Conservation (phyloP, 2,113 vertebrate species). For the Melanocharis versteri region DNA sequence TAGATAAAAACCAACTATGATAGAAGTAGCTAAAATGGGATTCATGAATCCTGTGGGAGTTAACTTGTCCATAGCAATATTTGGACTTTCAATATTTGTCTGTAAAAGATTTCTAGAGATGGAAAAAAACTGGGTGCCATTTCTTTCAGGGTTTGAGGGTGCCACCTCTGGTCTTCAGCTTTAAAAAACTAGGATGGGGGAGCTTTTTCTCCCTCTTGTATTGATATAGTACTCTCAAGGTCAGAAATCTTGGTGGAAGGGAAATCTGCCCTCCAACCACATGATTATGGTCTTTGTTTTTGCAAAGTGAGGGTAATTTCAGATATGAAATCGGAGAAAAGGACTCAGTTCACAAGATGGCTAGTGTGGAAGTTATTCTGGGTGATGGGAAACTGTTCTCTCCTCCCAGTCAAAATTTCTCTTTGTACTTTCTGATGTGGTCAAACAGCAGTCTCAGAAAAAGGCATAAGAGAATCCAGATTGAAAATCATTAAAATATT, state of each 20-base stretch:
- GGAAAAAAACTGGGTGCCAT: fast-evolving
- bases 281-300: not conserved
- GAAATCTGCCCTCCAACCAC: not conserved
- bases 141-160: not conserved
- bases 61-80: not conserved
- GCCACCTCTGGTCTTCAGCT: not conserved
- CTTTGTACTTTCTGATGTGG: not conserved
- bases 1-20: not conserved
- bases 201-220: fast-evolving
- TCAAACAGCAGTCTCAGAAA: not conserved
- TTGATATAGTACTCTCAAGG: not conserved
- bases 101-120: not conserved
- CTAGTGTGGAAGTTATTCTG: fast-evolving
- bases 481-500: not conserved
- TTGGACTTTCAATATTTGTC: not conserved
- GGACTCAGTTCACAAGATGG: fast-evolving
- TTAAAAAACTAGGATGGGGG: fast-evolving
- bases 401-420: not conserved
- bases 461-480: not conserved
- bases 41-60: not conserved
- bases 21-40: not conserved
- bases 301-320: not conserved
- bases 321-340: not conserved
- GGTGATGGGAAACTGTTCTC: not conserved
- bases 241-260: not conserved